Percentiles rank a stretch among this genome's conserved stretches.
phyloP scores from a whole-genome alignment of 2,797 vertebrate species.

The Enteromius trimaculatus region DNA sequence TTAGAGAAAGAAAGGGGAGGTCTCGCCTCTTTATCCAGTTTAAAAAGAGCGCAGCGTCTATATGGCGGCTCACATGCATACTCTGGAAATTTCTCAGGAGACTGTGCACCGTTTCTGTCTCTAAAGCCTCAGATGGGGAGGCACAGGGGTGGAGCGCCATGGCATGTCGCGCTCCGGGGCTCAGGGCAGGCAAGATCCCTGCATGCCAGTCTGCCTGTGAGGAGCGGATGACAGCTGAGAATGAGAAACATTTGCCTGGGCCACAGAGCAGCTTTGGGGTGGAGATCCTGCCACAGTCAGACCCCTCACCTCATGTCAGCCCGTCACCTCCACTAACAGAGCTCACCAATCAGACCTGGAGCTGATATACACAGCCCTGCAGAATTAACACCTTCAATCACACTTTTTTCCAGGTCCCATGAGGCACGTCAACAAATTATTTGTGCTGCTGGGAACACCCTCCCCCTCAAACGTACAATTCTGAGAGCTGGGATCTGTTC shows the following conservation, averaged over 20 bases:
- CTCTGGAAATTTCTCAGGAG: constrained; percentile 21
- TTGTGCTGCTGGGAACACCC: constrained; percentile 16
- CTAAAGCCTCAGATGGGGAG: not conserved
- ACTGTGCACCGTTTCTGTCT: not conserved
- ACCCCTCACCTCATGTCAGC: constrained; percentile 32
- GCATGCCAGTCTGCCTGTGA: constrained; percentile 36
- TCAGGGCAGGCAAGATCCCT: not conserved
- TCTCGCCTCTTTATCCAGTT: not conserved
- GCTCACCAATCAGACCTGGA: constrained; percentile 23
- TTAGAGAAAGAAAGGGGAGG: constrained; percentile 6
- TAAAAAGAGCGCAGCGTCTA: constrained; percentile 32
- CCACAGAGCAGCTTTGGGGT: constrained; percentile 44
- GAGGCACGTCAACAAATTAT: constrained; percentile 26
- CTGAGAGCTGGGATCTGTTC: constrained; percentile 1
- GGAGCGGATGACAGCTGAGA: constrained; percentile 54
- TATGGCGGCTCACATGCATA: constrained; percentile 28
- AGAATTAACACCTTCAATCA: constrained; percentile 37
- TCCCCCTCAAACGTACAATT: constrained; percentile 2
- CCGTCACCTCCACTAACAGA: constrained; percentile 34
- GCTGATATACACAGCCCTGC: constrained; percentile 33
- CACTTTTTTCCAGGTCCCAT: constrained; percentile 21
- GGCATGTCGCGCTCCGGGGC: not conserved
- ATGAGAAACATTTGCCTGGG: constrained; percentile 41
- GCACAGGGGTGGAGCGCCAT: not conserved
- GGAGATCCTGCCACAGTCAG: constrained; percentile 43